Base-by-base conservation (phyloP, 2,113 vertebrate genomes). In the Calonectris borealis region DNA sequence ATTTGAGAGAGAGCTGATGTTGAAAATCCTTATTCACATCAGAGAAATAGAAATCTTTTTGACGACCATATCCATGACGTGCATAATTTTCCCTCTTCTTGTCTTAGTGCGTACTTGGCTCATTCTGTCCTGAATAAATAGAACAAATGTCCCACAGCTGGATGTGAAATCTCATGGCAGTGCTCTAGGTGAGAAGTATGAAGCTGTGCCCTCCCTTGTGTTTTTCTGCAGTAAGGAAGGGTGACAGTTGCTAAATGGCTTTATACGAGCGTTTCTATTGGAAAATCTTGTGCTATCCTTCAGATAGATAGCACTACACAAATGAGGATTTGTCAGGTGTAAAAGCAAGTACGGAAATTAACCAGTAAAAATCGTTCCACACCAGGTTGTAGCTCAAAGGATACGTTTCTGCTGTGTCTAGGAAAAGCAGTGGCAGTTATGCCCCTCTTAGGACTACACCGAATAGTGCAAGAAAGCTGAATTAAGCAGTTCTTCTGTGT, bases 401-500 rank as follows among this genome's bases (percentile, higher is more conserved):
- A 38, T 81, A 34, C 3, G 1, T 89, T 94, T 93, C 62, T 80
- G 76, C 75, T 95, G 82, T 72, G 78, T 93, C 1, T 54, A 93
- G 68, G 65, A 95, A 95, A 94, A 73, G 42, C 44, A 48, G 64
- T 80, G 71, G 58, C 75, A 90, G 70, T 90, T 92, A 90, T 61
- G 8, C 22, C 71, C 17, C 71, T 93, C 58, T 77, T 60, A 94
- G 60, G 38, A 92, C 72, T 88, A 48, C 26, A 88, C 40, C 1
- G 0, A 91, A 66, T 58, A 95, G 73, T 62, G 46, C 15, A 83
- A 93, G 95, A 94, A 94, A 94, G 78, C 93, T 95, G 91, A 96
- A 86, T 95, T 93, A 95, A 92, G 87, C 84, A 95, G 68, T 97
- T 95, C 60, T 89, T 77, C 78, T 88, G 42, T 85, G 18, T 82